Conservation (phyloP, 2,113 vertebrate species). For the Syrmaticus mikado region DNA sequence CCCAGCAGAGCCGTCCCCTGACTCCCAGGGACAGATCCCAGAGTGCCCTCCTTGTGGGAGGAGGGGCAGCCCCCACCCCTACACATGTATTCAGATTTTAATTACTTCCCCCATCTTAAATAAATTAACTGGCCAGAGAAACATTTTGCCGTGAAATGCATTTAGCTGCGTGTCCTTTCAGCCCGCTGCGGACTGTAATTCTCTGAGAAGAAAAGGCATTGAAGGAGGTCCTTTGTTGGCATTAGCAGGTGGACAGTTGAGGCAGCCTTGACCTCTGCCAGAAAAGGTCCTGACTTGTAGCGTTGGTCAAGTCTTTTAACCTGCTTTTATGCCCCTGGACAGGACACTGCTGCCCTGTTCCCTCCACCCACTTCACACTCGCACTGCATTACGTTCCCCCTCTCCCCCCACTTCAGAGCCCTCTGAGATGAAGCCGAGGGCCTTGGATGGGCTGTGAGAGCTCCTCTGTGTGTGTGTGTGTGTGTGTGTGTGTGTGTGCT, state of each 20-base stretch:
- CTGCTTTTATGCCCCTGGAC: slow-evolving; percentile 31
- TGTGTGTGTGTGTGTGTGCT: neutral
- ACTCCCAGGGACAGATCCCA: neutral
- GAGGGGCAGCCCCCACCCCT: slow-evolving; percentile 60
- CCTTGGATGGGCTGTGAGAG: neutral
- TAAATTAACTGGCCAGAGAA: slow-evolving; percentile 48
- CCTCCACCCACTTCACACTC: slow-evolving; percentile 52
- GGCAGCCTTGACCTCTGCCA: slow-evolving; percentile 67
- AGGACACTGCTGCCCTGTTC: slow-evolving; percentile 25
- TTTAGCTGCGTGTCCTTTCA: slow-evolving; percentile 49
- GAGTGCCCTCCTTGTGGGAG: slow-evolving; percentile 49
- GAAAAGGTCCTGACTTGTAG: slow-evolving; percentile 50
- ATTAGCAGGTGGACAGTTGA: slow-evolving; percentile 60
- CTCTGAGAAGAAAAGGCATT: slow-evolving; percentile 48
- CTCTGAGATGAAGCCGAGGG: rapidly evolving
- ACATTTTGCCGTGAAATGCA: slow-evolving; percentile 35
- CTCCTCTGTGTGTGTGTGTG: neutral
- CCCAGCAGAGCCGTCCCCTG: neutral
- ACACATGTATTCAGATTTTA: slow-evolving; percentile 71
- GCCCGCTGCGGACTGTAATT: slow-evolving; percentile 25
- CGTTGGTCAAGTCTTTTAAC: slow-evolving; percentile 58
- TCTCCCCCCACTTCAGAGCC: slow-evolving; percentile 21
- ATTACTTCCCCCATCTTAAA: slow-evolving; percentile 59
- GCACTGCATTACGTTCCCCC: slow-evolving; percentile 34
- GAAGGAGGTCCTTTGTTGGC: slow-evolving; percentile 68